Evolutionary conservation across 2,888 invertebrate genomes (phyloP).

Genomic region (Caradrina kadenii): DNA sequence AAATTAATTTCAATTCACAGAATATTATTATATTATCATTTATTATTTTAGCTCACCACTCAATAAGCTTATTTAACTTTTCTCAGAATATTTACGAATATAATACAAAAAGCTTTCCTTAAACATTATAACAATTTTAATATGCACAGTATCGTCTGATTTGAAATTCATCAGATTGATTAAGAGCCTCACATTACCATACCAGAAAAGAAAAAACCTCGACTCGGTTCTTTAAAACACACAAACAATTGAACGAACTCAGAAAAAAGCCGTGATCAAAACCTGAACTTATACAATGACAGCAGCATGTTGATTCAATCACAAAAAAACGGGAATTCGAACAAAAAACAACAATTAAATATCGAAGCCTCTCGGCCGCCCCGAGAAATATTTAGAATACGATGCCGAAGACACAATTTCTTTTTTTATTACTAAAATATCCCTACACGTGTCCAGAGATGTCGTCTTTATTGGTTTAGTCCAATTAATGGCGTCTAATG

Average conservation of each 20-base stretch:
- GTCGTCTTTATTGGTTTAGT: constrained; percentile 89
- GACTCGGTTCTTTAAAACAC: constrained; percentile 85
- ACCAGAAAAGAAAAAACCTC: constrained; percentile 74
- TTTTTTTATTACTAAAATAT: constrained; percentile 74
- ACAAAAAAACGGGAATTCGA: constrained; percentile 89
- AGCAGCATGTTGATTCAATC: constrained; percentile 90
- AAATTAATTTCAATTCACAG: constrained; percentile 1
- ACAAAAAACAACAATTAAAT: constrained; percentile 90
- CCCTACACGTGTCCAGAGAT: constrained; percentile 84
- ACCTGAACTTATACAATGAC: constrained; percentile 89
- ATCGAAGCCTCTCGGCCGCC: constrained; percentile 76
- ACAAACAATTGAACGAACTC: constrained; percentile 85
- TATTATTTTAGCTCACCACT: constrained; percentile 12
- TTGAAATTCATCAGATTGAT: constrained; percentile 86
- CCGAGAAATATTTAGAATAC: constrained; percentile 89
- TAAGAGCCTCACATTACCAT: constrained; percentile 83
- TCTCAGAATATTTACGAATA: constrained; percentile 39
- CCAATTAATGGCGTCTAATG: constrained; percentile 87
- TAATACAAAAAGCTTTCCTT: constrained; percentile 38
- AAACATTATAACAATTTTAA: constrained; percentile 62
- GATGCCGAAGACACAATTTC: constrained; percentile 68
- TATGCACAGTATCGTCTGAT: constrained; percentile 68
- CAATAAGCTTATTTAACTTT: constrained; percentile 22
- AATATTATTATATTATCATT: constrained; percentile 31
- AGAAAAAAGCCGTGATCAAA: constrained; percentile 85